Evolutionary conservation across 92 coral and sea anemone genomes (phyloP).

Genomic region (Epizoanthus illoricatus): DNA sequence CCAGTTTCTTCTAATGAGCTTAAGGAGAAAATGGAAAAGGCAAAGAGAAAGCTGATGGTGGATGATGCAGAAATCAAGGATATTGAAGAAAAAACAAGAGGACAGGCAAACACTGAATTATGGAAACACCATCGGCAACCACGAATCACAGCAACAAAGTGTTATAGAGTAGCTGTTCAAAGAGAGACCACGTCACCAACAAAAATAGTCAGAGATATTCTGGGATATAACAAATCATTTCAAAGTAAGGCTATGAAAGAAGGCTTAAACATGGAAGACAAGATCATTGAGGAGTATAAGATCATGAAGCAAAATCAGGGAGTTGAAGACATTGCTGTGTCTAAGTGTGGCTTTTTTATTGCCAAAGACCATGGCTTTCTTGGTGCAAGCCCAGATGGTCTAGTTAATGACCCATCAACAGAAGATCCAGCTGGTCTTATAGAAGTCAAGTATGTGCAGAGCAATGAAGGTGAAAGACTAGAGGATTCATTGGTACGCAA

Average conservation of each 20-base stretch:
- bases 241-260: constrained; percentile 42
- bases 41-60: neutral
- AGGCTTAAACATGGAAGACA: constrained; percentile 53
- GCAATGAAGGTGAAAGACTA: constrained; percentile 41
- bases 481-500: constrained; percentile 39
- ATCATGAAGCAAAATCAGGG: constrained; percentile 26
- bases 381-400: constrained; percentile 55
- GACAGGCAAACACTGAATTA: constrained; percentile 42
- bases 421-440: constrained; percentile 41
- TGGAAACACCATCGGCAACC: constrained; percentile 47
- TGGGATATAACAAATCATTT: constrained; percentile 44
- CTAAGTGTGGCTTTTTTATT: constrained; percentile 50
- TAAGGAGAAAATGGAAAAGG: too few relatives aligned
- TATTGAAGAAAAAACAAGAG: constrained; percentile 52
- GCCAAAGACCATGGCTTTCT: constrained; percentile 47
- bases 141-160: constrained; percentile 61
- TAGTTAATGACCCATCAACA: constrained; percentile 47
- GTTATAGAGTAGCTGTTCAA: constrained; percentile 49
- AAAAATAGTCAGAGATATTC: constrained; percentile 48
- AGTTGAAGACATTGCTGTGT: constrained; percentile 30
- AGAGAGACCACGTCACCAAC: constrained; percentile 57
- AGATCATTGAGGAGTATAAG: constrained; percentile 36
- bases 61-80: constrained; percentile 39
- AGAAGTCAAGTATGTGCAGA: constrained; percentile 45
- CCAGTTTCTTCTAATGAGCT: constrained; percentile 14